Evolutionary conservation across 2,888 invertebrate genomes (phyloP), one percentile per base, ranked within the genome.

Genomic region (Xylota sylvarum): DNA sequence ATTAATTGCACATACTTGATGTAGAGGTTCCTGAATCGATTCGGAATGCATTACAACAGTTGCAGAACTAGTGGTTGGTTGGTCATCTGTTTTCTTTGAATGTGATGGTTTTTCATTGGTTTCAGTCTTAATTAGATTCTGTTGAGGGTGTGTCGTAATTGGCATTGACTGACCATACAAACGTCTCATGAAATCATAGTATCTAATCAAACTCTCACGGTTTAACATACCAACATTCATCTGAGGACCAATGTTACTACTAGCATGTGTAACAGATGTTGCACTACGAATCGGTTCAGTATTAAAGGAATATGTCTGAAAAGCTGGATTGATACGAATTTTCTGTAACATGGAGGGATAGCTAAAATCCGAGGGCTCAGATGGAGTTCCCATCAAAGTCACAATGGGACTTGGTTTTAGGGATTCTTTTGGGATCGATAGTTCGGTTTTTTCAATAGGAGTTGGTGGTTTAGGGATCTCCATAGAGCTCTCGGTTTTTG

Each of bases 181-280:
- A 30, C 91, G 91, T 35, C 90, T 81, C 92, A 92, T 92, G 64
- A 92, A 91, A 65, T 92, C 91, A 78, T 92, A 92, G 80, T 92
- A 92, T 40, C 90, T 89, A 37, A 91, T 78, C 12, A 92, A 89
- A 89, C 90, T 91, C 17, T 91, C 91, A 5, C 86, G 82, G 32
- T 82, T 86, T 4, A 91, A 76, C 78, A 90, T 88, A 81, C 91
- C 89, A 88, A 90, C 88, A 65, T 92, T 91, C 81, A 55, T 69
- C 14, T 60, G 87, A 5, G 67, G 88, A 30, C 50, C 50, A 35
- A 32, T 55, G 5, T 17, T 27, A 55, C 58, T 55, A 50, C 48
- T 46, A 87, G 84, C 19, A 52, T 58, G 64, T 9, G 37, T 30
- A 43, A 19, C 56, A 4, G 65, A 9, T 1, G 56, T 84, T 6